phyloP scores from a whole-genome alignment of 1,140 invertebrate species.

The Bombyx mori region DNA sequence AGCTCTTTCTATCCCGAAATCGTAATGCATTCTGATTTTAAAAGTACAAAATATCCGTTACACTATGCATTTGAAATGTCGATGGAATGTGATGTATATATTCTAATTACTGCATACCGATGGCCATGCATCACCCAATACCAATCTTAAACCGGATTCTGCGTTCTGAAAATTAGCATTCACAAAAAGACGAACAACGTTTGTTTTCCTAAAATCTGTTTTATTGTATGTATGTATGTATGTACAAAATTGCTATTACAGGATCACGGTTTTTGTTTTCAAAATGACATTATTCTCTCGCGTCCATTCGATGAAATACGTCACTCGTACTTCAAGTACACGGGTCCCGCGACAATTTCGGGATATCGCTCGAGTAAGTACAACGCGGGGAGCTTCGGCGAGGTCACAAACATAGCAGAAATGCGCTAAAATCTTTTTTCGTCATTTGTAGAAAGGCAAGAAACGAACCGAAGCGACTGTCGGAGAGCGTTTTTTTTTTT shows the following conservation, averaged over 20 bases:
- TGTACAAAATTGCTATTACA: background rate
- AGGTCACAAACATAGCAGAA: conserved; percentile 23
- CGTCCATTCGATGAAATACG: conserved; percentile 5
- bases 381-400: conserved; percentile 11
- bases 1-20: no score
- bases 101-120: no score
- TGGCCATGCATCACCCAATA: no score
- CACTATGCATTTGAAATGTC: no score
- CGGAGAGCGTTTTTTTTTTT: conserved; percentile 34
- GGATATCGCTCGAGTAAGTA: conserved; percentile 4
- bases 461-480: conserved; percentile 28
- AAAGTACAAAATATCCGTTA: no score
- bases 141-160: no score
- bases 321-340: conserved; percentile 1
- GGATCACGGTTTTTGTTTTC: conserved; percentile 4
- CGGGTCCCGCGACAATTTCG: conserved; percentile 2
- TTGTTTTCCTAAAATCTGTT: background rate
- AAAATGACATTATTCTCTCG: conserved; percentile 4
- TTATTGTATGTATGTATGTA: background rate
- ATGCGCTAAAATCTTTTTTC: conserved; percentile 44
- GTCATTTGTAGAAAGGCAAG: conserved; percentile 35
- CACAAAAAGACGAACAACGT: background rate
- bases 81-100: no score
- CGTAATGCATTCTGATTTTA: no score
- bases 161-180: no score